phyloP scores from a whole-genome alignment of 2,113 vertebrate species.

The Hemiscyllium ocellatum region DNA sequence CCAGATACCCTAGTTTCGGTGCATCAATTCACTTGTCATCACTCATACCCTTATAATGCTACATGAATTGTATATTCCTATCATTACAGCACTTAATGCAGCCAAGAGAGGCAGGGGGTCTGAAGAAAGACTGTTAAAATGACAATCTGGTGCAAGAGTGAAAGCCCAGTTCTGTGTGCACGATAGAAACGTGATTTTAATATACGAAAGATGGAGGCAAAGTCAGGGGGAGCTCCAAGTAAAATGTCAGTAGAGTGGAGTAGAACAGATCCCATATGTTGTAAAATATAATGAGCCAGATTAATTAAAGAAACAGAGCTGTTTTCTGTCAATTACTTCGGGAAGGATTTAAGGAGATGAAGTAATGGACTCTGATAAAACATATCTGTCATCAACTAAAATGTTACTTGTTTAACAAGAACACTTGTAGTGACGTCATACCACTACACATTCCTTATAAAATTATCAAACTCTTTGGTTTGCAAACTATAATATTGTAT shows the following conservation, averaged over 20 bases:
- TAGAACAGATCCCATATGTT: background rate
- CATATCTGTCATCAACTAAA: background rate
- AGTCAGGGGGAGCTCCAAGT: background rate
- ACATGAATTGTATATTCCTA: background rate
- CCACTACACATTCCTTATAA: background rate
- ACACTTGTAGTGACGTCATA: background rate
- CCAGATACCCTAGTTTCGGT: background rate
- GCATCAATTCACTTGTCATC: background rate
- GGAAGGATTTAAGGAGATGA: background rate
- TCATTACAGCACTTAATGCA: background rate
- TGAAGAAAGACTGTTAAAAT: background rate
- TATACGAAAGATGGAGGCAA: background rate
- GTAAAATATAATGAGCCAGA: background rate
- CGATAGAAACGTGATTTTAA: background rate
- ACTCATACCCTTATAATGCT: background rate
- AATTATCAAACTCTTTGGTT: background rate
- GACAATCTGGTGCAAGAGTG: background rate
- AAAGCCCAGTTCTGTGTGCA: background rate
- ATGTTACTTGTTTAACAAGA: background rate
- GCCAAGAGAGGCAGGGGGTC: background rate
- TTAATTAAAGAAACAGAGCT: background rate
- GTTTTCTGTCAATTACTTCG: background rate
- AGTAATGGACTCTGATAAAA: background rate
- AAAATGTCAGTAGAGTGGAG: background rate
- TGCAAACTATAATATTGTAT: background rate